Base-by-base conservation (phyloP, 1,140 invertebrate species). In the Acromyrmex charruanus region DNA sequence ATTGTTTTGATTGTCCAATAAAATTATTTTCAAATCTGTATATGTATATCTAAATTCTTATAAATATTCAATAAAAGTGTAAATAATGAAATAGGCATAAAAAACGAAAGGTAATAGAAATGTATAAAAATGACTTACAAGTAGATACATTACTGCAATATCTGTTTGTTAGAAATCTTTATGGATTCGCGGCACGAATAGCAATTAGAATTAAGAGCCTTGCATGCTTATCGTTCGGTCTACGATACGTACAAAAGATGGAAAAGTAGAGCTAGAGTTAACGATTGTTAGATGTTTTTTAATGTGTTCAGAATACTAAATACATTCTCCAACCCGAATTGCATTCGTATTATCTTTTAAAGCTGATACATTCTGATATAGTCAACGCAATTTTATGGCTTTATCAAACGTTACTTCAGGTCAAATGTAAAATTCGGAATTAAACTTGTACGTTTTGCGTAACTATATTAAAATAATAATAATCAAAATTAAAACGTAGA, bases 151-250 rank as follows among this genome's bases (percentile, higher is more conserved):
- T 18, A 25, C 35, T 18, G 14, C 7, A 16, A n/a, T 75, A 74
- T 82, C 53, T 51, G 49, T 21, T 84, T 84, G 28, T 49, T 21
- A 61, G 55, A 21, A 28, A 84, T 75, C 69, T 84, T 59, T 84
- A 84, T 84, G 18, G 18, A 51, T 21, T 49, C 39, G 4, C 14
- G 28, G 31, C 80, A 84, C 80, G 69, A 75, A 74, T 18, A 14
- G 28, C 74, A 84, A 84, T 84, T 84, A 84, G 10, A 44, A 28
- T 75, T 75, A 63, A 84, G 39, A 61, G 5, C 25, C 21, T 71
- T 12, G 69, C 80, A 72, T 84, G 80, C 59, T 84, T 84, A 84
- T 84, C 80, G 39, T 49, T 61, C 25, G 14, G 55, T 49, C 53
- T 82, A n/a, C 2, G 55, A 80, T 58, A 69, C 3, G 18, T 58